Evolutionary conservation across 2,113 vertebrate species (phyloP), one percentile per base, ranked within the genome.

Genomic region (Catagonus wagneri): DNA sequence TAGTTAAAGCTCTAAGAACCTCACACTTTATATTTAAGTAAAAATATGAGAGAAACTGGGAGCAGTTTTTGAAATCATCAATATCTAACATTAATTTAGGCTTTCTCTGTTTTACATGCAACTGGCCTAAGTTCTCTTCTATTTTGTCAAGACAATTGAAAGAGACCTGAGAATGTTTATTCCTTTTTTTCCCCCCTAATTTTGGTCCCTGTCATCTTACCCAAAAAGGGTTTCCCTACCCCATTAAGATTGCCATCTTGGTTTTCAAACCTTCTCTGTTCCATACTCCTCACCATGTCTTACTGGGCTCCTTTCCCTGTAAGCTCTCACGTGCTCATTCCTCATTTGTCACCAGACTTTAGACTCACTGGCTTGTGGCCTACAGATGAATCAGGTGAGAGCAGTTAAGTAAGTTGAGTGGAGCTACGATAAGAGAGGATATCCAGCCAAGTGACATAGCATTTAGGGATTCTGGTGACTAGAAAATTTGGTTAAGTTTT

Each of bases 371-470:
- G 50, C 69, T 95, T 97, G 54, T 83, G 83, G 63, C 44, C 80
- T 91, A 66, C 54, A 80, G 80, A 95, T 96, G 66, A 79, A 96
- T 92, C 13, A 75, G 60, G 22, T 32, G 39, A 58, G 36, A 88
- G 65, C 39, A 97, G 68, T 13, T 89, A 34, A 76, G 7, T 14
- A 54, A 81, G 83, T 52, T 79, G 60, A 92, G 75, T 87, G 34
- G 27, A 61, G 23, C n/a, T 66, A 23, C 60, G 36, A 89, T 89
- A 69, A 27, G 61, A 95, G 69, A 93, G 15, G 6, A 92, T 50
- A 3, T 32, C 92, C 10, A 63, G 76, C 80, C 61, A 69, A 84
- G 68, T 52, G 75, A 96, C 13, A 32, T 15, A 74, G 44, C 60
- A 56, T 78, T 94, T 85, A 12, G 22, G 63, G n/a, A 4, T 63